These are phyloP conservation scores for Mobula hypostoma DNA, from an alignment of 2,113 vertebrate species.

Conservation along the genomic window DNA sequence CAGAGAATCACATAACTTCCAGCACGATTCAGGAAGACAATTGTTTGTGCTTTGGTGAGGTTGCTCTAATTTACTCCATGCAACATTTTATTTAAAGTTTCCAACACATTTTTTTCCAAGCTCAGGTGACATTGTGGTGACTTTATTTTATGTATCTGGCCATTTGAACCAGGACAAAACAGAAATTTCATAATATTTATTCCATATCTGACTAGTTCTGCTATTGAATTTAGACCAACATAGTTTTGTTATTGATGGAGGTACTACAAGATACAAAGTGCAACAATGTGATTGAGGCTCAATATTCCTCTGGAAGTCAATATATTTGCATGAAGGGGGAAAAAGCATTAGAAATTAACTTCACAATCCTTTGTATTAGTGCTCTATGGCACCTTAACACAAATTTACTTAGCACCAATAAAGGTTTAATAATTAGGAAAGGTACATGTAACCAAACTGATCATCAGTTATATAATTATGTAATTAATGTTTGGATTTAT, in stretches of 20 bases:
- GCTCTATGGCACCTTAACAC: not conserved
- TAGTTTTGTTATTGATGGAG: conserved; percentile 45
- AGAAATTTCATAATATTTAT: conserved; percentile 1
- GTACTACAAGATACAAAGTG: conserved; percentile 46
- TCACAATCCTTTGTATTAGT: not conserved
- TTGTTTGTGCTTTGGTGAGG: conserved; percentile 66
- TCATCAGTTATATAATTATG: not conserved
- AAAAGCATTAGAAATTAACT: not conserved
- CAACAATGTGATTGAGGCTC: conserved; percentile 44
- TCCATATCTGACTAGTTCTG: conserved; percentile 48
- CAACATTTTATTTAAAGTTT: conserved; percentile 51
- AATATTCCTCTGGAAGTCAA: conserved; percentile 32
- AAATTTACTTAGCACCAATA: not conserved
- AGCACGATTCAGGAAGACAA: conserved; percentile 78
- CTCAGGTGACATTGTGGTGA: conserved; percentile 39
- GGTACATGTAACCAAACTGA: not conserved
- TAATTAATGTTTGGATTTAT: not conserved
- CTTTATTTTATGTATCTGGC: not conserved
- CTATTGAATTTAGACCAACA: conserved; percentile 51
- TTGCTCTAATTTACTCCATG: conserved; percentile 69
- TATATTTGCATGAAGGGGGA: conserved; percentile 29
- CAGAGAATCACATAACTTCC: conserved; percentile 78
- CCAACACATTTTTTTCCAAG: conserved; percentile 47
- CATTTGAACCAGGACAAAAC: conserved; percentile 18
- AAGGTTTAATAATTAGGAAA: not conserved